phyloP scores from a whole-genome alignment of 2,888 invertebrate species.

The Idaea aversata region DNA sequence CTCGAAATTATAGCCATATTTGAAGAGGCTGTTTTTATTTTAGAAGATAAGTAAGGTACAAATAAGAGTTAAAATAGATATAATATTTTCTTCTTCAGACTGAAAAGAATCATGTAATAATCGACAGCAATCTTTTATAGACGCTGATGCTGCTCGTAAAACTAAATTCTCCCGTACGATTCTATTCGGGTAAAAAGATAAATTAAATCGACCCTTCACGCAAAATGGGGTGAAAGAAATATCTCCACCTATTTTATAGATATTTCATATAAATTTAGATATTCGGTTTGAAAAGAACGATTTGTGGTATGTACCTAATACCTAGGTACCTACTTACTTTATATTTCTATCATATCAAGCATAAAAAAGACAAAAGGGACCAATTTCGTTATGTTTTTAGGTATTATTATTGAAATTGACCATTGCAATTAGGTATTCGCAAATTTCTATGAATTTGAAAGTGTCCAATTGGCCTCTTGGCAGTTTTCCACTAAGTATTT shows the following conservation, averaged over 20 bases:
- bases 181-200: neutral
- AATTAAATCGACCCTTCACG: neutral
- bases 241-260: neutral
- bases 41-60: too few relatives aligned
- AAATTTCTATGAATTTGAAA: neutral
- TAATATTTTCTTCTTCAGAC: neutral
- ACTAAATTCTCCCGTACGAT: neutral
- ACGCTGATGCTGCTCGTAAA: neutral
- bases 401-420: neutral
- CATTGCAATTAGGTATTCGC: neutral
- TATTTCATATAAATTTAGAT: neutral
- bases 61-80: too few relatives aligned
- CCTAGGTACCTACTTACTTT: too few relatives aligned
- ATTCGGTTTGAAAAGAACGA: neutral
- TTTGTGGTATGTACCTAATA: neutral
- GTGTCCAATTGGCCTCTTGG: neutral
- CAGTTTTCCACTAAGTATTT: too few relatives aligned
- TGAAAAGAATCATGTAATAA: neutral
- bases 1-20: too few relatives aligned
- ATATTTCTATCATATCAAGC: neutral
- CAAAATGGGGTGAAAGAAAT: constrained; percentile 1
- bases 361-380: neutral
- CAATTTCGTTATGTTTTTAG: neutral
- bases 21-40: too few relatives aligned
- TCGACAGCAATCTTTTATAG: neutral